Percentiles rank a stretch among this genome's conserved stretches.
Conservation (phyloP, 2,113 vertebrate species). For the Silurus meridionalis region DNA sequence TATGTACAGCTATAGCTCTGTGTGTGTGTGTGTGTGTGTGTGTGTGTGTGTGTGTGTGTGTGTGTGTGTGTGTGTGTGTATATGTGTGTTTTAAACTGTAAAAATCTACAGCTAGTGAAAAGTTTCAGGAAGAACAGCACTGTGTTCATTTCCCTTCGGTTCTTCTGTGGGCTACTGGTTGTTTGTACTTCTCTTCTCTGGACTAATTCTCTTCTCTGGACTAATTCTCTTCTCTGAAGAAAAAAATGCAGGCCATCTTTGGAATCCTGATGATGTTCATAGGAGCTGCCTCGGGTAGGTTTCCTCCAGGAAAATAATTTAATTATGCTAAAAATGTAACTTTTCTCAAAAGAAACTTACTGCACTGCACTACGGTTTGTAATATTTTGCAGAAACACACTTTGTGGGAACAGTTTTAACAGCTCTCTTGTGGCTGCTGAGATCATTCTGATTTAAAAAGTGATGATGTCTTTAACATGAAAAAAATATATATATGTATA, state of each 20-base stretch:
- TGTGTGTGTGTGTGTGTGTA: too few species aligned
- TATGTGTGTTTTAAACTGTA: too few species aligned
- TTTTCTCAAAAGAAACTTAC: neutral
- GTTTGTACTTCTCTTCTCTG: neutral
- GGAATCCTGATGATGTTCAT: neutral
- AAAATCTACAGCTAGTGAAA: neutral
- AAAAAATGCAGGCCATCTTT: neutral
- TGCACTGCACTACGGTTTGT: neutral
- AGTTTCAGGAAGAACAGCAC: neutral
- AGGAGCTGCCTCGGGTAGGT: conserved; percentile 15
- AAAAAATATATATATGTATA: neutral
- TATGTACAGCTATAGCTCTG: too few species aligned
- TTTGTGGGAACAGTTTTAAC: neutral
- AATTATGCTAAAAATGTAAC: neutral
- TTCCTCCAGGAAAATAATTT: neutral
- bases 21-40: too few species aligned
- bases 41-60: too few species aligned
- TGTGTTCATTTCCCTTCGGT: neutral
- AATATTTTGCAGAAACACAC: neutral
- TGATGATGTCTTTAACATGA: neutral
- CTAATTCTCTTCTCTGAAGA: neutral
- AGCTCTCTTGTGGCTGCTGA: neutral
- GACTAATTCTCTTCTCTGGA: neutral
- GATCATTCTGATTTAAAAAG: neutral
- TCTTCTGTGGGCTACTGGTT: neutral